phyloP scores from a whole-genome alignment of 1,140 invertebrate genomes.

The Zaprionus taronus region DNA sequence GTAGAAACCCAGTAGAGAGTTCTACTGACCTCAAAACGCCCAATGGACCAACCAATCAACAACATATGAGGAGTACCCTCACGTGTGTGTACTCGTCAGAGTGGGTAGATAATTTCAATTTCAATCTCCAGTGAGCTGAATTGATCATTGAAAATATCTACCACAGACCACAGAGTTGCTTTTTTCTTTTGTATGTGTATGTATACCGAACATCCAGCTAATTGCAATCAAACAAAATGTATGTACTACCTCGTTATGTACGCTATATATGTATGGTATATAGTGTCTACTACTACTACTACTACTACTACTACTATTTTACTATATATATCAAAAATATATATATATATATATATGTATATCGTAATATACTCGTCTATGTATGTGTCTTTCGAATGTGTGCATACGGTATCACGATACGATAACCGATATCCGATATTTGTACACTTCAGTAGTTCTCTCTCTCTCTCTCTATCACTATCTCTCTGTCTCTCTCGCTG shows the following conservation, averaged over 20 bases:
- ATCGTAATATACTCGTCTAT: slow-evolving; percentile 6
- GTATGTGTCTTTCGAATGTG: slow-evolving; percentile 41
- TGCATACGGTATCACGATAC: slow-evolving; percentile 40
- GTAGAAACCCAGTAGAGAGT: slow-evolving; percentile 71
- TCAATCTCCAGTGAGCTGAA: slow-evolving; percentile 60
- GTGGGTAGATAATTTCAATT: slow-evolving; percentile 80
- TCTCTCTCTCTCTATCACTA: slow-evolving; percentile 12
- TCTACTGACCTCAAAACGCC: slow-evolving; percentile 13
- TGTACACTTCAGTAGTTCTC: slow-evolving; percentile 28
- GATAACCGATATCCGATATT: slow-evolving; percentile 20
- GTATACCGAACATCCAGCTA: slow-evolving; percentile 49
- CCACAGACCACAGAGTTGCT: slow-evolving; percentile 68
- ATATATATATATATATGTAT: neutral
- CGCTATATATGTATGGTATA: neutral
- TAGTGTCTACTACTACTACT: neutral
- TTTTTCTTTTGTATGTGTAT: slow-evolving; percentile 80
- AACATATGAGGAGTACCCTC: neutral
- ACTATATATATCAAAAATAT: slow-evolving; percentile 39
- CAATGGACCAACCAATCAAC: slow-evolving; percentile 32
- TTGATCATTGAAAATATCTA: slow-evolving; percentile 79
- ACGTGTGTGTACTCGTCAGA: no score
- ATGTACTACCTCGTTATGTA: slow-evolving; percentile 18
- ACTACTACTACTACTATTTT: neutral
- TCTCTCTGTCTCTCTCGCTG: slow-evolving; percentile 15
- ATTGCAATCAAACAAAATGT: neutral